Conservation (phyloP, 2,113 vertebrate species). For the Microcebus murinus region DNA sequence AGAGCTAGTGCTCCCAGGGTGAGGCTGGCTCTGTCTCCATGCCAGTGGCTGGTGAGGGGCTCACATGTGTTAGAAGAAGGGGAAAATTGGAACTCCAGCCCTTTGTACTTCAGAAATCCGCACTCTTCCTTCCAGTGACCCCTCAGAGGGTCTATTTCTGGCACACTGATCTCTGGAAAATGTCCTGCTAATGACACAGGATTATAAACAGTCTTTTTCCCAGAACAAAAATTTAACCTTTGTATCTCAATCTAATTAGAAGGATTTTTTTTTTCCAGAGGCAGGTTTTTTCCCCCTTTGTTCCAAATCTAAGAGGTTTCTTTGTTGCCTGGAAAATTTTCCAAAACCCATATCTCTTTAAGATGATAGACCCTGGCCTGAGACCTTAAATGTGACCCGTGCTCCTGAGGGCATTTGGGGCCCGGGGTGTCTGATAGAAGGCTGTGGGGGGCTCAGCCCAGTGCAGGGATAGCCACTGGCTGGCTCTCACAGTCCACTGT, state of each 20-base stretch:
- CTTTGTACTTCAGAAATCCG: constrained; percentile 45
- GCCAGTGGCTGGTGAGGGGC: not conserved
- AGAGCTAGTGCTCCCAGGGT: not conserved
- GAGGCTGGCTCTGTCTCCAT: not conserved
- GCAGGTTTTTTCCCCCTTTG: constrained; percentile 56
- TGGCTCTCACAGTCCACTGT: not conserved
- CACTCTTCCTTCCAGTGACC: constrained; percentile 64
- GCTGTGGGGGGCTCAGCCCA: not conserved
- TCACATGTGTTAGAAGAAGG: not conserved
- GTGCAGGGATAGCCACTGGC: not conserved
- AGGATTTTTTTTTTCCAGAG: constrained; percentile 69
- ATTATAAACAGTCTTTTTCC: constrained; percentile 78
- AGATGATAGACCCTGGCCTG: not conserved
- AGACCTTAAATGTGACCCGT: not conserved
- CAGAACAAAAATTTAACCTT: constrained; percentile 79
- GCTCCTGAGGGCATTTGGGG: not conserved
- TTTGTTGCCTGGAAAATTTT: constrained; percentile 37
- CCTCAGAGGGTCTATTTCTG: constrained; percentile 75
- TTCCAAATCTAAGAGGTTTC: constrained; percentile 48
- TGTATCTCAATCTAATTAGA: constrained; percentile 75
- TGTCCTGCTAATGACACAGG: constrained; percentile 73
- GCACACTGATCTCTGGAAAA: constrained; percentile 74
- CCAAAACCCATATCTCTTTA: not conserved
- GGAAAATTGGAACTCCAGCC: constrained; percentile 11
- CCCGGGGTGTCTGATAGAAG: not conserved